Evolutionary conservation across 2,888 invertebrate genomes (phyloP), one percentile per base, ranked within the genome.

Genomic region (Alloscopus bannaensis): DNA sequence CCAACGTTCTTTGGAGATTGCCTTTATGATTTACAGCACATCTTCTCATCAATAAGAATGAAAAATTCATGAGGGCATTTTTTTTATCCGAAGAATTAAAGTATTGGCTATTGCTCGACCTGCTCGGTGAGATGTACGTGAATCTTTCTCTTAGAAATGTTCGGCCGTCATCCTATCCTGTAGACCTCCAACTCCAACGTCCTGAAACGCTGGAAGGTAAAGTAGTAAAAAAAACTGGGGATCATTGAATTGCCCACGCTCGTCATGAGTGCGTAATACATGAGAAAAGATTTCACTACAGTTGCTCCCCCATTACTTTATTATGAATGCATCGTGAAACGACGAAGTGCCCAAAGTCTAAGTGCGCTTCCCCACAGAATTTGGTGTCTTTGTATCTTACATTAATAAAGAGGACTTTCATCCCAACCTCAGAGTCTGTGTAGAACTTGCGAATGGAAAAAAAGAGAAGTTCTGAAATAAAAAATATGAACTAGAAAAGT

Each of bases 401-500:
- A 50, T 50, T 50, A 50, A 50, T n/a, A 42, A 42, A 42, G 42
- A 42, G 42, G 2, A 2, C 42, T 18, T 42, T 42, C 18, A 16
- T 42, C 3, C 42, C 42, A 36, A n/a, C n/a, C 36, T 13, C 36
- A 36, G 8, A 8, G 13, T 36, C 8, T 13, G 36, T 13, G 36
- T 8, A 36, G 6, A 13, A 36, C 36, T 36, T 13, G 36, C 36
- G 36, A 36, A 36, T 36, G 36, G 13, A 36, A n/a, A 45, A 11
- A 45, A 45, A 45, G 18, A 45, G 45, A 16, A 45, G 45, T n/a
- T n/a, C n/a, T n/a, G n/a, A n/a, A n/a, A n/a, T n/a, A 11, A 55
- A 73, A 73, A 62, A 62, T 65, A 73, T 73, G 73, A 73, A 65
- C 29, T 73, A 28, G 73, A 72, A 64, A 40, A 55, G n/a, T n/a